phyloP scores from a whole-genome alignment of 2,797 vertebrate species.

The Liparis tanakae region DNA sequence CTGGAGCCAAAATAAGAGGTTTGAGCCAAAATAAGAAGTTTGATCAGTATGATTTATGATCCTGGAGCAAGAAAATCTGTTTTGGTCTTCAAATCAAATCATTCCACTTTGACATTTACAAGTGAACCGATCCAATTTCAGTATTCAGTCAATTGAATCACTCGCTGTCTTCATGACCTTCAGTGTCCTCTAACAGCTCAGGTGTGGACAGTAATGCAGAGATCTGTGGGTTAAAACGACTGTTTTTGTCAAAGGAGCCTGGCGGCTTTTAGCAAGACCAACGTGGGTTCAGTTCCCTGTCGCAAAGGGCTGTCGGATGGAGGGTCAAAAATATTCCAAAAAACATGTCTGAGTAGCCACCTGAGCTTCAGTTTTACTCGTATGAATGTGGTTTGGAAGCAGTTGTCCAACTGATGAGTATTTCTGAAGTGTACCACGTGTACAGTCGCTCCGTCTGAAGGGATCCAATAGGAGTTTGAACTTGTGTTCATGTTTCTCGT shows the following conservation, averaged over 20 bases:
- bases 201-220: constrained; percentile 16
- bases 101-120: constrained; percentile 26
- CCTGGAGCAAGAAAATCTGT: background rate
- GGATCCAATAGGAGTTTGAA: background rate
- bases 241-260: background rate
- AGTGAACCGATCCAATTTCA: constrained; percentile 32
- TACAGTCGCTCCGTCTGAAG: background rate
- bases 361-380: background rate
- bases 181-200: constrained; percentile 16
- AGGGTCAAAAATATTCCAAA: too few species aligned
- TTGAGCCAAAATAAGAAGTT: background rate
- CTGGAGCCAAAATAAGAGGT: background rate
- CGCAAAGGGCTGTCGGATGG: too few species aligned
- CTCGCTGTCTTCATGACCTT: constrained; percentile 29
- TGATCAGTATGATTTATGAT: constrained; percentile 14
- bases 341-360: background rate
- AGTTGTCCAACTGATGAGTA: background rate
- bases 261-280: background rate
- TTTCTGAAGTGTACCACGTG: background rate
- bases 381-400: background rate
- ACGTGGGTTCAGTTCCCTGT: too few species aligned
- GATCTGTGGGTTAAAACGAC: background rate
- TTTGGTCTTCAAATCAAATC: constrained; percentile 32
- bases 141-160: constrained; percentile 23
- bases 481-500: background rate